A percentile compares a stretch with the other conserved stretches of the same genome.
Evolutionary conservation across 2,888 invertebrate genomes (phyloP).

Genomic region (Elgonia sp.): DNA sequence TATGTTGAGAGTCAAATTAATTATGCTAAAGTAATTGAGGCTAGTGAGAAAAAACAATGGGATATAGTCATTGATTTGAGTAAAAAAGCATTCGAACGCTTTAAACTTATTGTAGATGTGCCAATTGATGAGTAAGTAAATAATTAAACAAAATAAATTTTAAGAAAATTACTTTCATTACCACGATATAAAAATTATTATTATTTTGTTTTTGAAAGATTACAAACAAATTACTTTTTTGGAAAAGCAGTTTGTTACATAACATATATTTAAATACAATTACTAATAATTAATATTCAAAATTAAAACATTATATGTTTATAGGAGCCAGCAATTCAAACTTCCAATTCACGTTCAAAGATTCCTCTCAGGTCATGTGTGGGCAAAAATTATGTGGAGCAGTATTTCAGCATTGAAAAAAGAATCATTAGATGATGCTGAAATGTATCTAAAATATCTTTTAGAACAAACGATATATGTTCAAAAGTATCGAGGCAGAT

Average conservation of each 20-base stretch:
- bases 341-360: slow-evolving; percentile 82
- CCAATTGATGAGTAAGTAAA: background rate
- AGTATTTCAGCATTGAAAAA: slow-evolving; percentile 84
- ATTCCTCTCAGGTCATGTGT: slow-evolving; percentile 81
- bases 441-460: slow-evolving; percentile 78
- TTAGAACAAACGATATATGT: slow-evolving; percentile 78
- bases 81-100: slow-evolving; percentile 76
- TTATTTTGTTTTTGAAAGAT: too few relatives aligned
- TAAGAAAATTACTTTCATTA: too few relatives aligned
- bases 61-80: slow-evolving; percentile 78
- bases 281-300: background rate
- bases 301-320: background rate
- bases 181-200: too few relatives aligned
- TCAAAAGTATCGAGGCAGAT: slow-evolving; percentile 78
- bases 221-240: too few relatives aligned
- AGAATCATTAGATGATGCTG: slow-evolving; percentile 74
- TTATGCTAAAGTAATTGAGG: slow-evolving; percentile 69
- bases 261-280: background rate
- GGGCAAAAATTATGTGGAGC: slow-evolving; percentile 83
- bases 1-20: slow-evolving; percentile 79
- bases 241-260: too few relatives aligned
- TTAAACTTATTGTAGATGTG: slow-evolving; percentile 22
- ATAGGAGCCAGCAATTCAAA: slow-evolving; percentile 35
- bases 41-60: slow-evolving; percentile 82
- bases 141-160: background rate